phyloP scores from a whole-genome alignment of 2,888 invertebrate species.

The Hedya salicella region DNA sequence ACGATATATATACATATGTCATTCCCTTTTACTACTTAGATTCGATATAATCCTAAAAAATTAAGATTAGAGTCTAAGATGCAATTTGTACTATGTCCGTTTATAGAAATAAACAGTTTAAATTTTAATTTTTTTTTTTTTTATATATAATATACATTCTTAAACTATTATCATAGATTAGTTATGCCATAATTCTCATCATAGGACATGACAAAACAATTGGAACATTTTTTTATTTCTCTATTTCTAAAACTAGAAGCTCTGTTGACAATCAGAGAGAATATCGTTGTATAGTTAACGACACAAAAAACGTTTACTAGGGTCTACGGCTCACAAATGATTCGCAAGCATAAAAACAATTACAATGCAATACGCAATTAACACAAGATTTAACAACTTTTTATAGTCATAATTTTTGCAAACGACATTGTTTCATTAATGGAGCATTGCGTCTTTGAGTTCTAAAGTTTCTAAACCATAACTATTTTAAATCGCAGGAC shows the following conservation, averaged over 20 bases:
- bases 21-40: too few species aligned
- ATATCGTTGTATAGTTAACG: conserved; percentile 64
- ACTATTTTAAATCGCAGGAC: too few species aligned
- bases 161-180: conserved; percentile 12
- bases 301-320: conserved; percentile 72
- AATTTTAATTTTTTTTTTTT: too few species aligned
- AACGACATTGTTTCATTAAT: too few species aligned
- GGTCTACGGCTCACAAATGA: conserved; percentile 53
- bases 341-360: conserved; percentile 16
- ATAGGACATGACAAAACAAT: conserved; percentile 50
- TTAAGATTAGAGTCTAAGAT: too few species aligned
- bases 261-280: conserved; percentile 61
- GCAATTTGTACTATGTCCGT: too few species aligned
- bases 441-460: too few species aligned
- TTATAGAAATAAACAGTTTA: too few species aligned
- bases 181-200: conserved; percentile 12
- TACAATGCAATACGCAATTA: background rate
- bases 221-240: too few species aligned
- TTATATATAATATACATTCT: conserved; percentile 8
- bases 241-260: conserved; percentile 65
- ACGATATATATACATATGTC: too few species aligned
- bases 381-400: background rate
- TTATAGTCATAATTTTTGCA: background rate
- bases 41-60: too few species aligned
- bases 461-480: too few species aligned